A percentile compares a stretch with the other conserved stretches of the same genome.
Evolutionary conservation across 1,140 invertebrate species (phyloP).

Genomic region (Trichonephila inaurata): DNA sequence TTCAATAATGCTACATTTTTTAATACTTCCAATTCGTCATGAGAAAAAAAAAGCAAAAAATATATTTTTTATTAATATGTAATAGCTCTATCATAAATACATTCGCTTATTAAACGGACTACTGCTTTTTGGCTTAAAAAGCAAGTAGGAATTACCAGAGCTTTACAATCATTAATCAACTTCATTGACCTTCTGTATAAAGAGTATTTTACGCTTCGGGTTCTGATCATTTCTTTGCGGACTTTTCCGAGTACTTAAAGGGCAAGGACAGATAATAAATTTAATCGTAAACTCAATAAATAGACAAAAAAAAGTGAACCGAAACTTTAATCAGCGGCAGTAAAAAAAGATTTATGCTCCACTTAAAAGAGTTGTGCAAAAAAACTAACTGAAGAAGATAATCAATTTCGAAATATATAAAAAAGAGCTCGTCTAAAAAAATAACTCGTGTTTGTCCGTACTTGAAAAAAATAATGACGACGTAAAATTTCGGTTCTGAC

Average conservation of each 20-base stretch:
- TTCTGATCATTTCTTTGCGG: background rate
- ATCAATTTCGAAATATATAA: conserved; percentile 3
- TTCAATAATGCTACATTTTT: too few species aligned
- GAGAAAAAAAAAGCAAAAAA: too few species aligned
- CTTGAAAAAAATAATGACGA: conserved; percentile 48
- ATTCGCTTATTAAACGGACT: background rate
- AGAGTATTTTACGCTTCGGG: background rate
- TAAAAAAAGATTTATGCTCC: conserved; percentile 35
- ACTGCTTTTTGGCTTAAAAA: background rate
- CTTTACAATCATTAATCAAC: background rate
- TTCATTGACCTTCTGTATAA: background rate
- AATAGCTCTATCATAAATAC: background rate
- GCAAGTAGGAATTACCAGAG: background rate
- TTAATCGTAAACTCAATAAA: conserved; percentile 15
- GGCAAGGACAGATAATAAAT: conserved; percentile 6
- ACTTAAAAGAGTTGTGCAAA: background rate
- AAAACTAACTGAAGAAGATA: conserved; percentile 11
- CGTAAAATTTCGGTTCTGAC: background rate
- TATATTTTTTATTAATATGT: background rate
- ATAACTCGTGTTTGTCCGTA: conserved; percentile 8
- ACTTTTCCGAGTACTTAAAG: background rate
- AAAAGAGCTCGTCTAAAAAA: conserved; percentile 35
- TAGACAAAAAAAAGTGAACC: conserved; percentile 9
- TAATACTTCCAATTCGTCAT: too few species aligned
- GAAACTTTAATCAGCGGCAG: conserved; percentile 4